A percentile compares a stretch with the other conserved stretches of the same genome.
These are phyloP conservation scores for Carposina sasakii DNA, from an alignment of 1,140 invertebrate genomes.

Conservation along the genomic window DNA sequence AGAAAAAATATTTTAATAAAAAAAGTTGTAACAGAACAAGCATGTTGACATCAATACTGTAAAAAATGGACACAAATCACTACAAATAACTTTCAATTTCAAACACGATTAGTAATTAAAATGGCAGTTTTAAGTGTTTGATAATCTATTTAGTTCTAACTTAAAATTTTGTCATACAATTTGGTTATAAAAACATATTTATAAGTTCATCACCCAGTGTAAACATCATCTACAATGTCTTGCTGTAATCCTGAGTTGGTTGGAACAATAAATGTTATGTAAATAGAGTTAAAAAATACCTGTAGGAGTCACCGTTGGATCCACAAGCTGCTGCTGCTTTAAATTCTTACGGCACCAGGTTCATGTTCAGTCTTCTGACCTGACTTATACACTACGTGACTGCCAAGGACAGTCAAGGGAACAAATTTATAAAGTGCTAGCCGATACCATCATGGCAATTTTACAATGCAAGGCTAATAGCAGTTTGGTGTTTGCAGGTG, in stretches of 20 bases:
- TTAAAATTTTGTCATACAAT: no score
- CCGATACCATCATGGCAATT: constrained; percentile 47
- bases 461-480: constrained; percentile 33
- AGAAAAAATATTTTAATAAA: constrained; percentile 58
- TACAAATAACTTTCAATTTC: no score
- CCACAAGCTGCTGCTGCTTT: constrained; percentile 65
- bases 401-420: constrained; percentile 71
- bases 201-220: no score
- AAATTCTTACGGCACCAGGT: constrained; percentile 64
- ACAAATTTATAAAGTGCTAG: constrained; percentile 71
- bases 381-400: constrained; percentile 73
- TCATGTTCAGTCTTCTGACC: constrained; percentile 72
- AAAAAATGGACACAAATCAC: no score
- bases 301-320: constrained; percentile 60
- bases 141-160: no score
- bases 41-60: no score
- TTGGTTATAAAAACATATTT: no score
- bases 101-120: no score
- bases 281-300: constrained; percentile 71
- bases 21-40: no score
- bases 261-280: constrained; percentile 32
- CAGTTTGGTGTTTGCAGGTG: constrained; percentile 38
- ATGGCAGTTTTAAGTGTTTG: no score
- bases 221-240: no score
- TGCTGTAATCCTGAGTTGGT: no score